These are phyloP conservation scores for Taeniopygia guttata DNA, from an alignment of 2,797 vertebrate genomes.

Conservation along the genomic window DNA sequence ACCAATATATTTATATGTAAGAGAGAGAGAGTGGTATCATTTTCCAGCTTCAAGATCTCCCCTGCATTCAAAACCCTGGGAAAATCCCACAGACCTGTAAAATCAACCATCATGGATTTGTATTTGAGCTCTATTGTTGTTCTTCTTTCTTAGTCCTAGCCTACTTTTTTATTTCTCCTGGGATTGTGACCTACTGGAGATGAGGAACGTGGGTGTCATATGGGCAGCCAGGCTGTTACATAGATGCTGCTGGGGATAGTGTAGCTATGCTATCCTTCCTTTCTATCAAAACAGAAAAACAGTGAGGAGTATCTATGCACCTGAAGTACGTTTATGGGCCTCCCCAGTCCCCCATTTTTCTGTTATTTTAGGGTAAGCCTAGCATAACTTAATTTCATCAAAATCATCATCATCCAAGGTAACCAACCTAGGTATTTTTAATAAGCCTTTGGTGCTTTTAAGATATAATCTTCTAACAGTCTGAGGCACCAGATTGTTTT, in stretches of 20 bases:
- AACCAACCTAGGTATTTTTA: background rate
- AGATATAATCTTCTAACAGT: background rate
- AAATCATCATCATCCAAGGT: background rate
- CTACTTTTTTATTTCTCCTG: background rate
- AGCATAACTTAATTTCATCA: background rate
- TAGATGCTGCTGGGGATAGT: background rate
- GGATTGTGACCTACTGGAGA: background rate
- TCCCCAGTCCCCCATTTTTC: background rate
- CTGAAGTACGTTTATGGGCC: background rate
- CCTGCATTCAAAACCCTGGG: background rate
- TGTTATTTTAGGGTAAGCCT: background rate
- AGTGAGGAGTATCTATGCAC: background rate
- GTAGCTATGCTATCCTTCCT: background rate
- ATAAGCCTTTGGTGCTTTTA: background rate
- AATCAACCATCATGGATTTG: background rate
- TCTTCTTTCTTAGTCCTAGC: background rate
- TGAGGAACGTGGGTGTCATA: background rate
- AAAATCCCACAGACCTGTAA: background rate
- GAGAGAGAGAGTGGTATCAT: background rate
- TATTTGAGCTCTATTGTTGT: background rate
- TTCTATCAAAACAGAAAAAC: background rate
- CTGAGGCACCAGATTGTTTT: background rate
- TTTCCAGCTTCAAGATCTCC: background rate
- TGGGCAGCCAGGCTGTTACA: background rate
- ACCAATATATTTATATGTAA: background rate